Base-by-base conservation (phyloP, 2,888 invertebrate species). In the Agonum fuliginosum region DNA sequence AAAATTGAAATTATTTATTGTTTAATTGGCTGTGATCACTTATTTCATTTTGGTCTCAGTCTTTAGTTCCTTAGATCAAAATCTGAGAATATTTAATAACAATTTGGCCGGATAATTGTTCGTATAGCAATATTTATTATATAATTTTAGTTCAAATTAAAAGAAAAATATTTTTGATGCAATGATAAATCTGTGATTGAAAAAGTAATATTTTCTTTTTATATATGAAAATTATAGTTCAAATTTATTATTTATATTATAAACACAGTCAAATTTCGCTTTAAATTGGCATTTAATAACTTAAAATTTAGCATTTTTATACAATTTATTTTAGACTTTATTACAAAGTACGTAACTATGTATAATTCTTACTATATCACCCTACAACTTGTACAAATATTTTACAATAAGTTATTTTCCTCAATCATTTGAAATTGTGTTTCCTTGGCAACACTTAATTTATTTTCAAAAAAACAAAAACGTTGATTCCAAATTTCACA, bases 41-140 rank as follows among this genome's bases (percentile, higher is more conserved):
- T 30, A 48, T 43, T 78, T 78, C 62, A 74, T 34, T 79, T 76
- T 78, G 41, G 74, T 79, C 79, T 77, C 77, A 77, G 41, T 43
- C 34, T 69, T 71, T 30, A 67, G 77, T 78, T 78, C 65, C 67
- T 77, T 70, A 46, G 62, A 62, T 14, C n/a, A 46, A 43, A 46
- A 67, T 62, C 69, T 70, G 27, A 70, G 70, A 46, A 62, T 62
- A 30, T 30, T 24, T 62, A 30, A 34, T 70, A 14, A 48, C 34
- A 78, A 46, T 76, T 73, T 79, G 81, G 80, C 80, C 74, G 78
- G 80, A 79, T 71, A 76, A 20, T 76, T 79, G 80, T 79, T 79
- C 80, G 65, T 73, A 80, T 80, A 81, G 81, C 80, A 81, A 81
- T 81, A 81, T 80, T 80, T 79, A 78, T 78, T 80, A 79, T 79